Evolutionary conservation across 2,113 vertebrate genomes (phyloP), one percentile per base, ranked within the genome.

Genomic region (Gavia stellata): DNA sequence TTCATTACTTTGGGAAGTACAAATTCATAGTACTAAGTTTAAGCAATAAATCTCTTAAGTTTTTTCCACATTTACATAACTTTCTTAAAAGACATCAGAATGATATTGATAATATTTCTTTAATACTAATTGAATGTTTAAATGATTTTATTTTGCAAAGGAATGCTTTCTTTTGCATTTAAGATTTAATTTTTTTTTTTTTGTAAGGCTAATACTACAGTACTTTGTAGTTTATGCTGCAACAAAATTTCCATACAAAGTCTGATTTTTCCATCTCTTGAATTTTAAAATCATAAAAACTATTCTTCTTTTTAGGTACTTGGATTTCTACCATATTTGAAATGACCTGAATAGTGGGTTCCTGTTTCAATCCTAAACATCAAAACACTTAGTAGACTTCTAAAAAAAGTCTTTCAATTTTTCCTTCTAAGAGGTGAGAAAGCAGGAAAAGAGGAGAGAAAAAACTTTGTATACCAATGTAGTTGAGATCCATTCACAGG

Each of bases 381-480:
- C 33, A 81, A 79, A 89, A 42, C 10, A 47, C 14, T 31, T 84
- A 59, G 56, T 20, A 68, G 56, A 15, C 21, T 40, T 83, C 63
- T 86, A 75, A 92, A 94, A 89, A 86, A 71, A 59, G 34, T 56
- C 5, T 83, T 92, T 80, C 71, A 82, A 19, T 94, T 94, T 96
- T 96, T 66, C 40, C 11, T 81, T 85, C 23, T 63, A 50, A 86
- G 55, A 95, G 65, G 80, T 89, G 83, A 95, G 90, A 96, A 94
- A 77, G 31, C n/a, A 53, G 70, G 12, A 77, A 86, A 80, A 77
- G 33, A 93, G 33, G 23, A 81, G 66, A 87, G 73, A 73, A 38
- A 85, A 83, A 91, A 56, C 25, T 55, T 77, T 66, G 31, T 85
- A n/a, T 94, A 49, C 15, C 17, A 6, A 7, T 38, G n/a, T 72